phyloP scores from a whole-genome alignment of 1,140 invertebrate genomes.

The Oppia nitens region DNA sequence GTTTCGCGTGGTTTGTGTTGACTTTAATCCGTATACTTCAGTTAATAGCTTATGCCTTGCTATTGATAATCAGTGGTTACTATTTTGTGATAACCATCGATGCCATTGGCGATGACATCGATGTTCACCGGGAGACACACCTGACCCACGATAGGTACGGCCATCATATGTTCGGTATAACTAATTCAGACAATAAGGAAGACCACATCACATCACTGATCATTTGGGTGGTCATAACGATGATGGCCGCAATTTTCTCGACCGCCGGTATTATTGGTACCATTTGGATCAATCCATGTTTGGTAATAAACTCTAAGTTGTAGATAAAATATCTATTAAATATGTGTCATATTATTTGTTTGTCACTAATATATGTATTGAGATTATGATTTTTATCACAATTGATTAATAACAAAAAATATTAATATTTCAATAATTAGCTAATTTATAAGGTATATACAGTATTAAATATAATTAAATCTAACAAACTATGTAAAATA shows the following conservation, averaged over 20 bases:
- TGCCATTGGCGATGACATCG: slow-evolving; percentile 12
- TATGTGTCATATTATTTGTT: no score
- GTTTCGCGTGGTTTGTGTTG: no score
- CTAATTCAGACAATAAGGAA: neutral
- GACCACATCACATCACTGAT: slow-evolving; percentile 10
- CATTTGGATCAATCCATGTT: slow-evolving; percentile 8
- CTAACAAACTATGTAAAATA: no score
- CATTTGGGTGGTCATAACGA: slow-evolving; percentile 10
- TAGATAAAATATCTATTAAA: no score
- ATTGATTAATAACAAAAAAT: no score
- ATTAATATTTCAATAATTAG: no score
- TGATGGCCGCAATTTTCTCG: slow-evolving; percentile 6
- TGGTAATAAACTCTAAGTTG: slow-evolving; percentile 12
- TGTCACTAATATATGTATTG: no score
- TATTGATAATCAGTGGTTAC: slow-evolving; percentile 2
- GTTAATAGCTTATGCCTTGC: neutral
- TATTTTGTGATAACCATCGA: slow-evolving; percentile 10
- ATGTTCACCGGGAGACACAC: slow-evolving; percentile 6
- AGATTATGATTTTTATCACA: no score
- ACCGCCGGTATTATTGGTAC: slow-evolving; percentile 8
- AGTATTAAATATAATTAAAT: no score
- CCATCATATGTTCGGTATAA: neutral
- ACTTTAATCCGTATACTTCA: neutral
- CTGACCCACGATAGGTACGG: neutral
- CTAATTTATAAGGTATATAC: no score